Evolutionary conservation across 2,888 invertebrate species (phyloP), one percentile per base, ranked within the genome.

Genomic region (Limnephilus rhombicus): DNA sequence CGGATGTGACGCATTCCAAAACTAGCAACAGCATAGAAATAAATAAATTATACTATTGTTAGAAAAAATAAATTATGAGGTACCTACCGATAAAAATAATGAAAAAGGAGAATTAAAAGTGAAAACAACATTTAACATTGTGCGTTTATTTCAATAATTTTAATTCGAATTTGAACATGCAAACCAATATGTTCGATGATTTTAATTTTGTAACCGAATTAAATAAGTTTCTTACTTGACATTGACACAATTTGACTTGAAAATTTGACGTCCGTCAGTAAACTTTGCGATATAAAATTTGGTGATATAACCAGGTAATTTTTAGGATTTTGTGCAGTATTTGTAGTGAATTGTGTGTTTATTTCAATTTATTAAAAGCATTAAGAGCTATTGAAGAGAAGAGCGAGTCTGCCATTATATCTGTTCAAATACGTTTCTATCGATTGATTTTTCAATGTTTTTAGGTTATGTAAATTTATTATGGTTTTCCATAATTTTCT

Each of bases 161-260:
- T 31, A 13, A 13, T 82, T 82, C 2, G 81, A 29, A 12, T 29
- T 29, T 85, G 18, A 37, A 37, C 9, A 18, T 3, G 0, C n/a
- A 85, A 37, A 85, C 24, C 37, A 85, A 41, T 9, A 9, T 68
- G 7, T 68, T 68, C 68, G 7, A n/a, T n/a, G 68, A 24, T 68
- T 83, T 37, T 3, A 83, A 18, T 83, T 68, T n/a, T 9, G 3
- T 24, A 11, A 18, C 0, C 12, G 15, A 49, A 68, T 68, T 15
- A 87, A 87, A 87, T 87, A 49, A 87, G 87, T 87, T 80, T 80
- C 37, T 89, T 31, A 94, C 94, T 92, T 93, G 94, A 94, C 94
- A 94, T 92, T 93, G 94, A 94, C 94, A 94, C 94, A 53, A 80
- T 24, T 91, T 88, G 82, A 82, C 87, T 88, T 34, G 12, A 86